Evolutionary conservation across 1,140 invertebrate genomes (phyloP).

Genomic region (Lepidurus apus): DNA sequence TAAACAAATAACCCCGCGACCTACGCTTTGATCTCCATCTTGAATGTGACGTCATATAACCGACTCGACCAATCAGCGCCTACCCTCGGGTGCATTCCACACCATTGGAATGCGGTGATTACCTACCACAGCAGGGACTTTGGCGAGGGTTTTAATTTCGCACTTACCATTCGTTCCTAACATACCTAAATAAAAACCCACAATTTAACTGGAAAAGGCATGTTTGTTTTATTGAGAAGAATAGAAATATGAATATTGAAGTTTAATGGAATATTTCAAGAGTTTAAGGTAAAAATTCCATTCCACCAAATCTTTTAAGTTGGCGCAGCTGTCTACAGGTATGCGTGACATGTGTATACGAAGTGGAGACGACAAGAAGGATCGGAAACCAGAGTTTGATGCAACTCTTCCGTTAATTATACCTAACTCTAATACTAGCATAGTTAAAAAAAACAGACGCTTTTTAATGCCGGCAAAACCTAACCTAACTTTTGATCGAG

Average conservation of each 20-base stretch:
- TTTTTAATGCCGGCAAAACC: not conserved
- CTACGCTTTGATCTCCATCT: conserved; percentile 21
- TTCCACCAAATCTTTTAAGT: not conserved
- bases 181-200: not conserved
- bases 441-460: not conserved
- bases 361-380: conserved; percentile 8
- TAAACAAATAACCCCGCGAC: conserved; percentile 21
- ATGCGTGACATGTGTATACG: conserved; percentile 18
- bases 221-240: too few species aligned
- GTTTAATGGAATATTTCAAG: too few species aligned
- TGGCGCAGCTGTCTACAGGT: conserved; percentile 16
- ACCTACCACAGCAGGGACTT: not conserved
- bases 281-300: not conserved
- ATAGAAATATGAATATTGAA: too few species aligned
- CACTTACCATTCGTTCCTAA: not conserved
- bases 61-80: conserved; percentile 20
- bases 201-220: too few species aligned
- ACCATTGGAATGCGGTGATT: conserved; percentile 4
- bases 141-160: not conserved
- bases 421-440: not conserved
- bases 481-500: not conserved
- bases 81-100: conserved; percentile 20
- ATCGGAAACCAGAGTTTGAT: conserved; percentile 16
- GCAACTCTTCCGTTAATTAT: not conserved
- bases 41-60: conserved; percentile 19